Percentiles rank a stretch among this genome's conserved stretches.
Evolutionary conservation across 2,797 vertebrate genomes (phyloP).

Genomic region (Sphenopsis melanotis): DNA sequence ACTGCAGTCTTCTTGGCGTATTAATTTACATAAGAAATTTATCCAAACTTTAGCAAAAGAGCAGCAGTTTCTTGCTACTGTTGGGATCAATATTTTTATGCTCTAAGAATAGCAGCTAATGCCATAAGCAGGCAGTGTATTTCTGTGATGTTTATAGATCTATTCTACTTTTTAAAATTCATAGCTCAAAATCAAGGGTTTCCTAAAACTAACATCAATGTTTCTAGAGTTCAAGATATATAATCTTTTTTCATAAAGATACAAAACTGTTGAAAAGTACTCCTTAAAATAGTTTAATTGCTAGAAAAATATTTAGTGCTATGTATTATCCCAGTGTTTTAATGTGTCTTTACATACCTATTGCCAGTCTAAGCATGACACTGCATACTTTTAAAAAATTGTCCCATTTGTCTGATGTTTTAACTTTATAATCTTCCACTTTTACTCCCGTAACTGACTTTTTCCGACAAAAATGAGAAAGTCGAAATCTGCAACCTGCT

Average conservation of each 20-base stretch:
- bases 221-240: not conserved
- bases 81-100: not conserved
- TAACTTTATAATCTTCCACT: not conserved
- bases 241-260: not conserved
- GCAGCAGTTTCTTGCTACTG: not conserved
- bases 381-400: not conserved
- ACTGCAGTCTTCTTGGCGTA: not conserved
- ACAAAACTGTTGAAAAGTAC: not conserved
- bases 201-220: not conserved
- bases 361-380: not conserved
- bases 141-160: not conserved
- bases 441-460: not conserved
- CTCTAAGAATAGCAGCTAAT: not conserved
- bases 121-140: not conserved
- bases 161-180: not conserved
- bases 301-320: not conserved
- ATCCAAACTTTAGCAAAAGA: not conserved
- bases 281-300: not conserved
- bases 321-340: not conserved
- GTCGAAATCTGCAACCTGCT: not conserved
- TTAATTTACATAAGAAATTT: not conserved
- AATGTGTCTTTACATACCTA: accelerated
- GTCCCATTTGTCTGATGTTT: not conserved
- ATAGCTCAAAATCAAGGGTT: not conserved
- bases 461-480: not conserved